Base-by-base conservation (phyloP, 2,888 invertebrate genomes). In the Creontiades dilutus region DNA sequence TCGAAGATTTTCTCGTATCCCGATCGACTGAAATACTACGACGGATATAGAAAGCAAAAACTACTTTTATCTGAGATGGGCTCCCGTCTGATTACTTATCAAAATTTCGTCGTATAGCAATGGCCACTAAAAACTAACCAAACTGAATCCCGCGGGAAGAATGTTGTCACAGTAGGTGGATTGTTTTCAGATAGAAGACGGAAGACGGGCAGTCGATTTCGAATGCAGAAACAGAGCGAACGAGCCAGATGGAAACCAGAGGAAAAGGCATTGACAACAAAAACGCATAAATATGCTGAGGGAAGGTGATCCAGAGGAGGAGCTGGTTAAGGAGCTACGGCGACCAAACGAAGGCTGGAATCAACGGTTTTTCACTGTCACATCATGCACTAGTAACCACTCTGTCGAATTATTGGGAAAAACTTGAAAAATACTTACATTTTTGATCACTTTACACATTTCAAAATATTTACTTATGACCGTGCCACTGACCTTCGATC, bases 401-500 rank as follows among this genome's bases (percentile, higher is more conserved):
- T 23, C 23, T 19, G 23, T 68, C 19, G 0, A 82, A 82, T 52
- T 82, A 47, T 7, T 2, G 2, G 13, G 46, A 13, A 78, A 78
- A 46, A 46, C 37, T 52, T 37, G 78, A 78, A 55, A 84, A 78
- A 89, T 61, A 90, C 90, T 89, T 84, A 90, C 91, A 91, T 91
- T 91, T 91, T 91, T 86, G 81, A 84, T 91, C 90, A 89, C 89
- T 91, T 91, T 91, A 75, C 86, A 61, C 92, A 92, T 92, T 92
- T 92, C 92, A 92, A 92, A 92, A 92, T 92, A 92, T 92, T 92
- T 92, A 92, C 92, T 91, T 91, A 91, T 91, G 92, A 92, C 92
- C 91, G 92, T 92, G 92, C 92, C 92, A 93, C 92, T 93, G 93
- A 93, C 93, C 93, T 93, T 93, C 93, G 92, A 92, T 92, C 93